Evolutionary conservation across 2,797 vertebrate species (phyloP).

Genomic region (Podargus strigoides): DNA sequence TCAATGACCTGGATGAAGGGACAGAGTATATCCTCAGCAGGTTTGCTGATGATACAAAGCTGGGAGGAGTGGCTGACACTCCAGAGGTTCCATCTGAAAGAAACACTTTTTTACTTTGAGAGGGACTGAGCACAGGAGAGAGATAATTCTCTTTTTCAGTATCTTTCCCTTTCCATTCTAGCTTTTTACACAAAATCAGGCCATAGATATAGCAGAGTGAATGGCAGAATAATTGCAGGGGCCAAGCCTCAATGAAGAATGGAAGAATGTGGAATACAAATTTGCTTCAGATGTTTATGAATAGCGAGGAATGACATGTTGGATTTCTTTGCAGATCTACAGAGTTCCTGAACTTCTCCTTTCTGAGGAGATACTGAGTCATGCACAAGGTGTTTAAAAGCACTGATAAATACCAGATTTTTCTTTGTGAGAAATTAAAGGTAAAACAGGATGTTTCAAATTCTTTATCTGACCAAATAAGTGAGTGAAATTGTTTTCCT

Average conservation of each 20-base stretch:
- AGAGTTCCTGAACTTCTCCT: background rate
- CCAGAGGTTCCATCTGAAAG: too few relatives aligned
- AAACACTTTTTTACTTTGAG: too few relatives aligned
- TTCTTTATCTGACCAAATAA: background rate
- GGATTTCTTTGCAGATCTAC: background rate
- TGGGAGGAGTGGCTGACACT: too few relatives aligned
- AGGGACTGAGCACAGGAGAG: too few relatives aligned
- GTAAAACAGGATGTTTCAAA: background rate
- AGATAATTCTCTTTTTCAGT: background rate
- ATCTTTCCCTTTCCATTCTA: background rate
- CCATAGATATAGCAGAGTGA: background rate
- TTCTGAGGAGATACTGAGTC: background rate
- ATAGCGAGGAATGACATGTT: background rate
- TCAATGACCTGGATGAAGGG: background rate
- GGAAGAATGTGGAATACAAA: background rate
- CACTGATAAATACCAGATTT: background rate
- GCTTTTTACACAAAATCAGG: background rate
- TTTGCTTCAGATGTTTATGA: background rate
- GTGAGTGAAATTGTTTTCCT: background rate
- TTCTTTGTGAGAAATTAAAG: background rate
- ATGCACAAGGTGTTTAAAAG: background rate
- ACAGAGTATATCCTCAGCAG: too few relatives aligned
- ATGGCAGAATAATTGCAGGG: background rate
- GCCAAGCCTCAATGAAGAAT: background rate
- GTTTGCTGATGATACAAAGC: too few relatives aligned